Percentiles rank a stretch among this genome's conserved stretches.
Conservation (phyloP, 2,797 vertebrate species). For the Pangasius djambal region DNA sequence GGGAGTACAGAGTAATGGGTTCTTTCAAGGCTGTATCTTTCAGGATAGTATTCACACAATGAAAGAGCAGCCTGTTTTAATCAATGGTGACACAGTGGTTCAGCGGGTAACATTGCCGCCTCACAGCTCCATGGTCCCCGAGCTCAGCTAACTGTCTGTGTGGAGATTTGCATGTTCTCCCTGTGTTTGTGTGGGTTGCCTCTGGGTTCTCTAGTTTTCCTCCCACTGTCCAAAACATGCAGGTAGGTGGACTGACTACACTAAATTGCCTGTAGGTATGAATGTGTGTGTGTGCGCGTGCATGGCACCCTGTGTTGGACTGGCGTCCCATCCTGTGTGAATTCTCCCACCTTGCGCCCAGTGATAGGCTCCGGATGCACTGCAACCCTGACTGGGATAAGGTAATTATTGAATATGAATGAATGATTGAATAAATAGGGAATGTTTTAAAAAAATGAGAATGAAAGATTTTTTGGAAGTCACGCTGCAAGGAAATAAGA, state of each 20-base stretch:
- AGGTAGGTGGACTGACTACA: slow-evolving; percentile 18
- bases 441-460: neutral
- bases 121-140: neutral
- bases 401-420: neutral
- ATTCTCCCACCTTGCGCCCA: neutral
- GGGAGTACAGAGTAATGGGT: neutral
- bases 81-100: slow-evolving; percentile 21
- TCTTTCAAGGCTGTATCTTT: slow-evolving; percentile 7
- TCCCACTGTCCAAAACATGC: slow-evolving; percentile 20
- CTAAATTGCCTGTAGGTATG: neutral
- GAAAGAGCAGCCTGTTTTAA: neutral
- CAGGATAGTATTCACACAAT: neutral
- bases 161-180: slow-evolving; percentile 7
- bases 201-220: slow-evolving; percentile 9
- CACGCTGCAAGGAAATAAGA: neutral
- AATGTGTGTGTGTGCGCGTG: neutral
- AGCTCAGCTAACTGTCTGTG: slow-evolving; percentile 25
- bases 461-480: neutral
- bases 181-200: slow-evolving; percentile 16
- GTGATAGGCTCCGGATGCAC: neutral
- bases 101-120: neutral
- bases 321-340: neutral
- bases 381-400: neutral
- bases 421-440: neutral
- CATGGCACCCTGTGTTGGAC: neutral